Evolutionary conservation across 2,113 vertebrate genomes (phyloP).

Genomic region (Callaeas wilsoni): DNA sequence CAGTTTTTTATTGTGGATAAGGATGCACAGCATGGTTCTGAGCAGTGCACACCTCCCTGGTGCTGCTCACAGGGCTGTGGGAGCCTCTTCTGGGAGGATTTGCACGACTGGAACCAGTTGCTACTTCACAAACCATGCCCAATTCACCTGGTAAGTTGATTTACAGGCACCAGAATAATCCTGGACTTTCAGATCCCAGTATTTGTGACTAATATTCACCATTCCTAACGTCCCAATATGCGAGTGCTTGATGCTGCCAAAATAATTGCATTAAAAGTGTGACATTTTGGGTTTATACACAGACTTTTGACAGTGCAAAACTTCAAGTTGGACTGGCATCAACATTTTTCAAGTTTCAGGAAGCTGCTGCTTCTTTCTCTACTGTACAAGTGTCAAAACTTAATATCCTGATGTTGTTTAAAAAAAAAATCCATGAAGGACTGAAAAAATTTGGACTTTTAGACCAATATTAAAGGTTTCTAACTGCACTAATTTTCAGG

Average conservation of each 20-base stretch:
- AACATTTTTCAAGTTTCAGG: not conserved
- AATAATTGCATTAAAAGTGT: not conserved
- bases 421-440: not conserved
- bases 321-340: not conserved
- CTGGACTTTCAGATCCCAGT: not conserved
- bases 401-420: not conserved
- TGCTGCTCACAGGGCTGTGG: accelerated
- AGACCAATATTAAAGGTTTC: not conserved
- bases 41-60: no score
- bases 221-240: not conserved
- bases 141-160: not conserved
- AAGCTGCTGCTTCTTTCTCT: not conserved
- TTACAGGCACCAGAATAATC: not conserved
- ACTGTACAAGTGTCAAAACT: not conserved
- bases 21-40: accelerated
- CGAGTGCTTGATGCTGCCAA: not conserved
- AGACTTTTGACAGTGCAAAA: not conserved
- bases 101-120: not conserved
- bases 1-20: not conserved
- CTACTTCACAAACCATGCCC: not conserved
- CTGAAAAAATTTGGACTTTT: not conserved
- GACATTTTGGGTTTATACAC: not conserved
- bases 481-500: not conserved
- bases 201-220: not conserved
- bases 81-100: not conserved